Evolutionary conservation across 30 jellyfish, hydroid and myxozoan genomes (phyloP), one percentile per base, ranked within the genome.

Genomic region (Clytia hemisphaerica): DNA sequence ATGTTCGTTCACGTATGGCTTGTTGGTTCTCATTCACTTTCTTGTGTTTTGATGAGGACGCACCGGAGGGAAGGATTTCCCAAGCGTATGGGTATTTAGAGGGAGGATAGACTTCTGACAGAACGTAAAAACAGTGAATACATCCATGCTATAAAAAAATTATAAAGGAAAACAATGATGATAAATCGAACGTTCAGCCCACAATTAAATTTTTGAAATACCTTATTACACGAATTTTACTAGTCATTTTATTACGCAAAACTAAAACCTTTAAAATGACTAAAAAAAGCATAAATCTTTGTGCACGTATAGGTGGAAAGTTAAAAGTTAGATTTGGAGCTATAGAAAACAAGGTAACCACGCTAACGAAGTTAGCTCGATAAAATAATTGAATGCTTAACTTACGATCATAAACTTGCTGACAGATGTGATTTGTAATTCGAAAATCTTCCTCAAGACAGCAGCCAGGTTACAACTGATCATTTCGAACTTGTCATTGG

Each of bases 51-150:
- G 55, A 64, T 12, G 88, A 44, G 4, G 61, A 38, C 45, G 58
- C 84, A 76, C 79, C 73, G 28, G 67, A 74, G 15, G 97, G 97
- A 28, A 82, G 46, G 36, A 81, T 46, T 74, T 79, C 93, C 97
- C 97, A 88, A 9, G 97, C 93, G n/a, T 54, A 35, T n/a, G 94
- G 97, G 37, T 58, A 58, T 79, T 58, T 19, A 6, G 94, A 67
- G 4, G 80, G 79, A 4, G 97, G 97, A 69, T 80, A 80, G 4
- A 81, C 61, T 36, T 79, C 94, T 6, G 97, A 89, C 37, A 88
- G 76, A 6, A 79, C 49, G 42, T 80, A 79, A 65, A 88, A 35
- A 5, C 93, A 88, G 40, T 81, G 93, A 27, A 88, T 67, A 67
- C 97, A 88, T 5, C 97, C 97, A 67, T 77, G 94, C 96, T 85